phyloP scores from a whole-genome alignment of 2,113 vertebrate species.

The Syrrhaptes paradoxus region DNA sequence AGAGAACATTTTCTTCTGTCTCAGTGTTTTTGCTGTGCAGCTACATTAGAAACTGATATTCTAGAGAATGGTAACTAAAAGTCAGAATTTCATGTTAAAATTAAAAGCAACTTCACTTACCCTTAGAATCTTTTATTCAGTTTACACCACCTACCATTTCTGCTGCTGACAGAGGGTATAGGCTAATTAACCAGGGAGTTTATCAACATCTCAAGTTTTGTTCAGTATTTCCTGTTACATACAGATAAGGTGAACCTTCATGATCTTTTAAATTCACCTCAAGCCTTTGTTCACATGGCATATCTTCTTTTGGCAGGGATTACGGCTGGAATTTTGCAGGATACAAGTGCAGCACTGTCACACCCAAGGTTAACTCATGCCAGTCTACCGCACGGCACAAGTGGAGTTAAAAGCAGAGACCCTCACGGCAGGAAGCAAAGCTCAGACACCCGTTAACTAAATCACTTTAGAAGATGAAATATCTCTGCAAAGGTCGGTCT shows the following conservation, averaged over 20 bases:
- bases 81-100: not conserved
- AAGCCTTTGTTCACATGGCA: not conserved
- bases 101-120: not conserved
- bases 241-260: not conserved
- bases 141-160: not conserved
- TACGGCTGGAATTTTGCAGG: not conserved
- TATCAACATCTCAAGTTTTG: not conserved
- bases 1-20: not conserved
- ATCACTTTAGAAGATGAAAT: not conserved
- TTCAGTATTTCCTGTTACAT: not conserved
- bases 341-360: not conserved
- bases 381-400: not conserved
- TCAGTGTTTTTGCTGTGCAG: not conserved
- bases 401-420: not conserved
- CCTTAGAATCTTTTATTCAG: not conserved
- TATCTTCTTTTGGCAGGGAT: not conserved
- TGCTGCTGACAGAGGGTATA: not conserved
- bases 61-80: not conserved
- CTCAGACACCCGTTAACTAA: not conserved
- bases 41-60: not conserved
- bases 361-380: fast-evolving
- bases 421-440: not conserved
- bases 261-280: not conserved
- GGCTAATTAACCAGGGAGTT: not conserved
- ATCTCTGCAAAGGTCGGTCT: not conserved